phyloP scores from a whole-genome alignment of 2,888 invertebrate species.

The Slavum lentiscoides region DNA sequence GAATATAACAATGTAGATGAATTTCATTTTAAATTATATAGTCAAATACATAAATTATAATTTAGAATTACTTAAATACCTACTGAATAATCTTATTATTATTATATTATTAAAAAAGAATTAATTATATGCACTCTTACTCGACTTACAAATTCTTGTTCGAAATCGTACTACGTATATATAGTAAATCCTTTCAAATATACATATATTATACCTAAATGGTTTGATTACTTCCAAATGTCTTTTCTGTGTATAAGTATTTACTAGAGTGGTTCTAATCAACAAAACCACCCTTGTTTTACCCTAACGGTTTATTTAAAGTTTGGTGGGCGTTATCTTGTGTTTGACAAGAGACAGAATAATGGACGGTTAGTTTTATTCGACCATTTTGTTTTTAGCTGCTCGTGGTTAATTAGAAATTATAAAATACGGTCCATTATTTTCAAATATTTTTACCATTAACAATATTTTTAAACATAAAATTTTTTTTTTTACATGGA shows the following conservation, averaged over 20 bases:
- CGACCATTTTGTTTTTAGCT: background rate
- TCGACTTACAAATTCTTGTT: background rate
- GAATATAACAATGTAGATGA: too few relatives aligned
- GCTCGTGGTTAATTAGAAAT: too few relatives aligned
- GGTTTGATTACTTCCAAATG: slow-evolving; percentile 16
- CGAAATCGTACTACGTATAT: background rate
- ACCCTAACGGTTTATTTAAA: slow-evolving; percentile 30
- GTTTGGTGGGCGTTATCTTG: slow-evolving; percentile 37
- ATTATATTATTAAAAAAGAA: background rate
- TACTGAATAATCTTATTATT: too few relatives aligned
- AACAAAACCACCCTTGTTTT: background rate
- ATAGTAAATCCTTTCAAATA: background rate
- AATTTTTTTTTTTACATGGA: background rate
- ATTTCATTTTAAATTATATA: too few relatives aligned
- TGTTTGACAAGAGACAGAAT: slow-evolving; percentile 27
- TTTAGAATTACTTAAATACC: too few relatives aligned
- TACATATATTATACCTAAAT: background rate
- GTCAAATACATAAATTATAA: too few relatives aligned
- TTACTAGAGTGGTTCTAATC: slow-evolving; percentile 20
- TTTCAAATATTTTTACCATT: too few relatives aligned
- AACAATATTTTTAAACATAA: background rate
- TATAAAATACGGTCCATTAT: too few relatives aligned
- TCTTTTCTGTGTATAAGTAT: background rate
- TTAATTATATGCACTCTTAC: background rate
- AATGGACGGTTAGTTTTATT: background rate